Evolutionary conservation across 2,888 invertebrate species (phyloP).

Genomic region (Andrena dorsata): DNA sequence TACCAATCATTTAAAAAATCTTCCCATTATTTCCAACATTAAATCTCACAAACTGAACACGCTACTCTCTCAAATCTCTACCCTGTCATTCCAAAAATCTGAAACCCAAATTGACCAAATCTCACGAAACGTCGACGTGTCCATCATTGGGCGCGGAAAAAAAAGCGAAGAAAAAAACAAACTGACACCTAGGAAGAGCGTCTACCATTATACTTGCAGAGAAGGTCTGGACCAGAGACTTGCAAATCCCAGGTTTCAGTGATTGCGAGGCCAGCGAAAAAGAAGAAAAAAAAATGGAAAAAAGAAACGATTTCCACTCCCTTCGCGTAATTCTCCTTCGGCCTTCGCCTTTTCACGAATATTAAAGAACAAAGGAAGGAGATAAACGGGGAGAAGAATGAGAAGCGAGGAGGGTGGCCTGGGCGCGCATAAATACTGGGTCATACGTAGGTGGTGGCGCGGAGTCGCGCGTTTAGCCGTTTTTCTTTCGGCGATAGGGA

Average conservation of each 20-base stretch:
- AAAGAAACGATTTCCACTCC: conserved; percentile 7
- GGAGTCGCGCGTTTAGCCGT: conserved; percentile 33
- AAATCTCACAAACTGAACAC: no score
- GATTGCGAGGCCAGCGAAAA: conserved; percentile 14
- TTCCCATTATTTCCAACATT: no score
- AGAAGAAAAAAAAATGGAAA: neutral
- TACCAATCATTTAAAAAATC: no score
- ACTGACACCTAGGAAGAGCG: neutral
- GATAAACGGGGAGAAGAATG: conserved; percentile 26
- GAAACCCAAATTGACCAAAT: neutral
- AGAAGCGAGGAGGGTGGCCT: neutral
- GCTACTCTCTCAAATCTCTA: no score
- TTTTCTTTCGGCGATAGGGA: conserved; percentile 50
- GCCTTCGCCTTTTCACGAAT: neutral
- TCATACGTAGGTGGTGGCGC: conserved; percentile 9
- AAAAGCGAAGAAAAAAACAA: neutral
- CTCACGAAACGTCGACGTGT: neutral
- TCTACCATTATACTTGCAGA: neutral
- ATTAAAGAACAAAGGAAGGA: conserved; percentile 12
- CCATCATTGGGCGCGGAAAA: neutral
- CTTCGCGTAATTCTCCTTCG: conserved; percentile 20
- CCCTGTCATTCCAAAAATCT: no score
- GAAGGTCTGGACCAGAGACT: neutral
- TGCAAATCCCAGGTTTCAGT: conserved; percentile 4
- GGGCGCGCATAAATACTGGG: conserved; percentile 36